Conservation (phyloP, 2,113 vertebrate species). For the Vombatus ursinus region DNA sequence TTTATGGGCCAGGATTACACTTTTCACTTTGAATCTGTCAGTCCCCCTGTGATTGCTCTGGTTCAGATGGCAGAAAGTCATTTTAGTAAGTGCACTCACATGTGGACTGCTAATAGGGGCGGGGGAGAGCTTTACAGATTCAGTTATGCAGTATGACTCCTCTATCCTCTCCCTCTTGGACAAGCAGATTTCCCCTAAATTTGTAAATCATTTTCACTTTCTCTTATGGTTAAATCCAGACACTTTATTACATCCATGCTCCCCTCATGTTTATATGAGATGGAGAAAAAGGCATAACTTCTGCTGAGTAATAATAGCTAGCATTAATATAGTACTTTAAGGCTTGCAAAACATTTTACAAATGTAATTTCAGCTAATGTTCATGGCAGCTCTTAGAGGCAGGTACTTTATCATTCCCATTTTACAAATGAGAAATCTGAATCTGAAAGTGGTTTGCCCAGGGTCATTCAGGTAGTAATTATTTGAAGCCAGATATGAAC, state of each 20-base stretch:
- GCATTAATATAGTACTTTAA: neutral
- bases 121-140: neutral
- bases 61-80: conserved; percentile 41
- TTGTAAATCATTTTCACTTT: neutral
- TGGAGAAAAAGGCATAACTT: neutral
- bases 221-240: conserved; percentile 11
- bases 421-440: neutral
- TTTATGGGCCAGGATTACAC: conserved; percentile 42
- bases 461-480: neutral
- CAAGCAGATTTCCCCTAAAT: neutral
- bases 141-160: neutral
- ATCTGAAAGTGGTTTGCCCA: neutral
- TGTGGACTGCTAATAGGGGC: neutral
- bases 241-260: conserved; percentile 16
- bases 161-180: neutral
- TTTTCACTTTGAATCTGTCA: conserved; percentile 50
- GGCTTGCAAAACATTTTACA: neutral
- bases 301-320: neutral
- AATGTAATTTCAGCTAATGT: neutral
- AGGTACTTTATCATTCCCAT: neutral
- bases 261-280: neutral
- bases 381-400: neutral
- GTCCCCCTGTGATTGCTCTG: conserved; percentile 44
- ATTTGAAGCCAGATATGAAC: neutral
- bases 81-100: conserved; percentile 66